A percentile compares a stretch with the other conserved stretches of the same genome.
Conservation (phyloP, 2,113 vertebrate genomes). For the Miniopterus natalensis region DNA sequence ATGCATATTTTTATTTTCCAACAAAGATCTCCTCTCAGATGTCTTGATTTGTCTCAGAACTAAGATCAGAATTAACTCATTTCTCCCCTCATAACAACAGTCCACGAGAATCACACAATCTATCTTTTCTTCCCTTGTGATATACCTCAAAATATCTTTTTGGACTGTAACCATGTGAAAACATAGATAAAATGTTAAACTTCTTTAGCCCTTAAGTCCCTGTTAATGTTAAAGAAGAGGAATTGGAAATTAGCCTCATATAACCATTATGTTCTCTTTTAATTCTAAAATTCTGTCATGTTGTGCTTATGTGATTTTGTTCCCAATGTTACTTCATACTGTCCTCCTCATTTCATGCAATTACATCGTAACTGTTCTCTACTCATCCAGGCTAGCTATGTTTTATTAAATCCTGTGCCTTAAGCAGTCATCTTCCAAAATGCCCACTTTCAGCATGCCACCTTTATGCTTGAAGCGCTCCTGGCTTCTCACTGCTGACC, state of each 20-base stretch:
- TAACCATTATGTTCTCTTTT: neutral
- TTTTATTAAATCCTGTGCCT: neutral
- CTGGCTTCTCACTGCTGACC: neutral
- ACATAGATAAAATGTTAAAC: neutral
- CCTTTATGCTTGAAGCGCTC: neutral
- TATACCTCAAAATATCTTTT: slow-evolving; percentile 45
- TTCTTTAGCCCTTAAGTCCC: slow-evolving; percentile 48
- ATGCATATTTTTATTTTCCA: slow-evolving; percentile 48
- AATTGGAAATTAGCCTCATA: neutral
- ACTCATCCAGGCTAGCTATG: neutral
- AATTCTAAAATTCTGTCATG: slow-evolving; percentile 33
- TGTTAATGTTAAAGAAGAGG: neutral
- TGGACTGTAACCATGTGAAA: slow-evolving; percentile 10
- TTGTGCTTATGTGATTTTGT: slow-evolving; percentile 12
- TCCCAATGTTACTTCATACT: neutral
- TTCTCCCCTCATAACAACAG: neutral
- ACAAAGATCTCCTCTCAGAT: slow-evolving; percentile 9
- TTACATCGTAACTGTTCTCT: neutral
- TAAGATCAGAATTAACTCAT: slow-evolving; percentile 56
- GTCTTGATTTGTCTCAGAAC: slow-evolving; percentile 50
- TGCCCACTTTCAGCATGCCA: neutral
- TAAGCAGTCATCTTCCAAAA: neutral
- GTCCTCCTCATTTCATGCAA: neutral
- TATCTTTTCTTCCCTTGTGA: neutral
- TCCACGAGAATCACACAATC: slow-evolving; percentile 4